Evolutionary conservation across 2,113 vertebrate species (phyloP).

Genomic region (Rhynchopsitta pachyrhyncha): DNA sequence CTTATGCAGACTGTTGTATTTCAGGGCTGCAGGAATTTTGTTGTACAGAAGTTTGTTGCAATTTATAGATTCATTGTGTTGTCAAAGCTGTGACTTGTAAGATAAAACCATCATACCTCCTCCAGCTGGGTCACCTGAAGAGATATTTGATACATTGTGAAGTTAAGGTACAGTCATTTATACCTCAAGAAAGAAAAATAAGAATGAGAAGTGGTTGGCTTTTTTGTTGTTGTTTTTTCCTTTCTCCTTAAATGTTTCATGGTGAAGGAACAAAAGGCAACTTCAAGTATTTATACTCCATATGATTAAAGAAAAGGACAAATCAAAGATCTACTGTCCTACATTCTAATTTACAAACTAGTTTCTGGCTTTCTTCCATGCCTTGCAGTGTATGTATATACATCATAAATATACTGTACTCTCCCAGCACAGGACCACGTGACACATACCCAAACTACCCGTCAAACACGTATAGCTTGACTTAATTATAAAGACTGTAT

Average conservation of each 20-base stretch:
- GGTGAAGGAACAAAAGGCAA: not conserved
- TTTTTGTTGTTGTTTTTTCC: not conserved
- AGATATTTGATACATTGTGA: not conserved
- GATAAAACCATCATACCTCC: slow-evolving; percentile 38
- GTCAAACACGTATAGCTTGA: not conserved
- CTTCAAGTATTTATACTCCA: not conserved
- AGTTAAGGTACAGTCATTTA: slow-evolving; percentile 10
- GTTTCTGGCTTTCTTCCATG: not conserved
- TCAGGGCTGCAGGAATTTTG: not conserved
- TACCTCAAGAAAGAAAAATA: slow-evolving; percentile 33
- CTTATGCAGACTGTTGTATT: not conserved
- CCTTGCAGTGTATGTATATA: not conserved
- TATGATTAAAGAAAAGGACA: not conserved
- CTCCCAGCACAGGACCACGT: not conserved
- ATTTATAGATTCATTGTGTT: not conserved
- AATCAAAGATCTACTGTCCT: not conserved
- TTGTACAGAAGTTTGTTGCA: not conserved
- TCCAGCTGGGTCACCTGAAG: slow-evolving; percentile 18
- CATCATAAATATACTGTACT: not conserved
- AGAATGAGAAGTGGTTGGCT: not conserved
- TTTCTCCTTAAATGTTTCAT: not conserved
- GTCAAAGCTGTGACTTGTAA: slow-evolving; percentile 47
- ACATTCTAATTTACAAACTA: not conserved
- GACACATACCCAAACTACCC: not conserved
- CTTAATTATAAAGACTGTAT: fast-evolving